Percentiles rank a stretch among this genome's conserved stretches.
These are phyloP conservation scores for Myiotriccus ornatus DNA, from an alignment of 2,797 vertebrate species.

Conservation along the genomic window DNA sequence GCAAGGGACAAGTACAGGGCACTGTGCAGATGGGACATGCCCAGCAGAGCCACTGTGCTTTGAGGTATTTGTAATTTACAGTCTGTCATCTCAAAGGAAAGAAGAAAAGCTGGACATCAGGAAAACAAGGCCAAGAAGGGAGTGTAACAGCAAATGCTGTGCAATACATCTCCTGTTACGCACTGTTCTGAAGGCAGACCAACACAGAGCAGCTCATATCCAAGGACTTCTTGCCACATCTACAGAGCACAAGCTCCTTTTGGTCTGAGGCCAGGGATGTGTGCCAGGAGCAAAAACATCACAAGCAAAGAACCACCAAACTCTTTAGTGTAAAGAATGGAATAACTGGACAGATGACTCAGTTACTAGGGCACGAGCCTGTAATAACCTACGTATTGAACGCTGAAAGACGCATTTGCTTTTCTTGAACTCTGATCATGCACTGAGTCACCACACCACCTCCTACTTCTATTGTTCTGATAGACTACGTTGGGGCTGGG, in stretches of 20 bases:
- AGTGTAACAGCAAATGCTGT: not conserved
- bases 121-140: not conserved
- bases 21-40: not conserved
- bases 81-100: not conserved
- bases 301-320: not conserved
- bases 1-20: not conserved
- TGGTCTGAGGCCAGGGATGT: slow-evolving; percentile 34
- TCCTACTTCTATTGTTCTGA: slow-evolving; percentile 34
- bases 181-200: not conserved
- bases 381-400: not conserved
- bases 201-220: not conserved
- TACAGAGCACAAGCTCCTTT: not conserved
- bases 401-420: not conserved
- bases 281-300: slow-evolving; percentile 59
- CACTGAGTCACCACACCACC: slow-evolving; percentile 47
- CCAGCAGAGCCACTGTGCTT: not conserved
- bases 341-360: slow-evolving; percentile 34
- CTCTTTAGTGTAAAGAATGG: slow-evolving; percentile 5
- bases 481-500: not conserved
- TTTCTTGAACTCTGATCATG: slow-evolving; percentile 18
- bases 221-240: slow-evolving; percentile 57
- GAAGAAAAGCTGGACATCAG: not conserved
- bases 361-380: not conserved
- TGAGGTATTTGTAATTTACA: not conserved
- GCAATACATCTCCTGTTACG: not conserved